These are phyloP conservation scores for Zaprionus ghesquierei DNA, from an alignment of 1,140 invertebrate genomes.

Conservation along the genomic window DNA sequence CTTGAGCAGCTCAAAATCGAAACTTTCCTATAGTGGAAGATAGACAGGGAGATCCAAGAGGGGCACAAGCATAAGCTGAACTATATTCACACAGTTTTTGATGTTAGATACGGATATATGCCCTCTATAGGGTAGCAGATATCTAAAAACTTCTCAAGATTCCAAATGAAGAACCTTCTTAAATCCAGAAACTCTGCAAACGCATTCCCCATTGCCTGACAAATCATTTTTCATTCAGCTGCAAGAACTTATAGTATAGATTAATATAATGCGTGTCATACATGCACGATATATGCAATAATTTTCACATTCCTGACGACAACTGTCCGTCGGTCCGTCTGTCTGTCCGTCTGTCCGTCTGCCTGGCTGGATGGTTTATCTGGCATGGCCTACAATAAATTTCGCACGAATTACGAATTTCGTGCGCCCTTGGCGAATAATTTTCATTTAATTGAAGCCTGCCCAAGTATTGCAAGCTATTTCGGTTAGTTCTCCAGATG, in stretches of 20 bases:
- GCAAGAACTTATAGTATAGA: background rate
- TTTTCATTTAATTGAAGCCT: constrained; percentile 75
- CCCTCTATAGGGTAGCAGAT: no score
- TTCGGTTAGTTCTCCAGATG: constrained; percentile 52
- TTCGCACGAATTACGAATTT: constrained; percentile 60
- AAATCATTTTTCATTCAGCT: background rate
- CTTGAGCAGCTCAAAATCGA: no score
- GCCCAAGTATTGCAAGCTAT: constrained; percentile 58
- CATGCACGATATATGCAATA: constrained; percentile 19
- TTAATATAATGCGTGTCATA: constrained; percentile 10
- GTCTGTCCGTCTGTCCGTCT: background rate
- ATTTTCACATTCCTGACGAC: constrained; percentile 18
- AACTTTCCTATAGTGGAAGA: no score
- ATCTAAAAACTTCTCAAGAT: no score
- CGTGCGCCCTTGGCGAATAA: constrained; percentile 51
- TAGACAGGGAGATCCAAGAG: no score
- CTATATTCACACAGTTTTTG: no score
- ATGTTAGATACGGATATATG: no score
- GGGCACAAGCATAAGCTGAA: no score
- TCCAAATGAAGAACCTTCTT: no score
- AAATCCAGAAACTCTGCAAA: no score
- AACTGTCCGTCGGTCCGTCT: background rate
- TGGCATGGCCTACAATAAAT: constrained; percentile 66
- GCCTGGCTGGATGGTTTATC: background rate
- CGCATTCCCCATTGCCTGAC: background rate